Percentiles rank a stretch among this genome's conserved stretches.
Evolutionary conservation across 1,140 invertebrate genomes (phyloP).

Genomic region (Drosophila jambulina): DNA sequence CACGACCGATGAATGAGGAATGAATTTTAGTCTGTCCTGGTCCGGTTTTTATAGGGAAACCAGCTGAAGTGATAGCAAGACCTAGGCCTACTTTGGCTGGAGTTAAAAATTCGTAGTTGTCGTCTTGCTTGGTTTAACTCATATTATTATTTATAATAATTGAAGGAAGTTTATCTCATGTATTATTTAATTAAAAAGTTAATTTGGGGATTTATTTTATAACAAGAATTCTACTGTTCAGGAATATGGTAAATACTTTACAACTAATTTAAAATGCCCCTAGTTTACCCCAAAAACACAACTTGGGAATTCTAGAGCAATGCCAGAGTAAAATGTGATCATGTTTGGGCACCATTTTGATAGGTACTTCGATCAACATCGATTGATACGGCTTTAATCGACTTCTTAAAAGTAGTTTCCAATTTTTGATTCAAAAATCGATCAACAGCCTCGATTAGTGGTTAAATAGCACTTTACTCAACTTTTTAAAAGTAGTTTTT

Average conservation of each 20-base stretch:
- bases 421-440: no score
- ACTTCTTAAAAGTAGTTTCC: background rate
- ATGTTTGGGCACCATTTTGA: background rate
- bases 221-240: background rate
- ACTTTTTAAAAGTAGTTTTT: no score
- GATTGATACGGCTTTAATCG: background rate
- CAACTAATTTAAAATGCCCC: background rate
- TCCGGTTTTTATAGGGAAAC: background rate
- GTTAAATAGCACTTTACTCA: no score
- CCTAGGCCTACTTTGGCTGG: background rate
- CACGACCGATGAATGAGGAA: background rate
- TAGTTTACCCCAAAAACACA: no score
- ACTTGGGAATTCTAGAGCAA: no score
- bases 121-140: no score
- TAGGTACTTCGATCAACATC: background rate
- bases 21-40: background rate
- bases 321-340: no score
- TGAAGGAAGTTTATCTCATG: no score
- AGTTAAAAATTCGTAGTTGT: no score
- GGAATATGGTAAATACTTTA: background rate
- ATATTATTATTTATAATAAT: no score
- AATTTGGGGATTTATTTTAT: background rate
- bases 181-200: no score
- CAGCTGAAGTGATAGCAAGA: background rate
- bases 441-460: no score